Percentiles rank a stretch among this genome's conserved stretches.
These are phyloP conservation scores for Crenuchus spilurus DNA, from an alignment of 2,797 vertebrate genomes.

Conservation along the genomic window DNA sequence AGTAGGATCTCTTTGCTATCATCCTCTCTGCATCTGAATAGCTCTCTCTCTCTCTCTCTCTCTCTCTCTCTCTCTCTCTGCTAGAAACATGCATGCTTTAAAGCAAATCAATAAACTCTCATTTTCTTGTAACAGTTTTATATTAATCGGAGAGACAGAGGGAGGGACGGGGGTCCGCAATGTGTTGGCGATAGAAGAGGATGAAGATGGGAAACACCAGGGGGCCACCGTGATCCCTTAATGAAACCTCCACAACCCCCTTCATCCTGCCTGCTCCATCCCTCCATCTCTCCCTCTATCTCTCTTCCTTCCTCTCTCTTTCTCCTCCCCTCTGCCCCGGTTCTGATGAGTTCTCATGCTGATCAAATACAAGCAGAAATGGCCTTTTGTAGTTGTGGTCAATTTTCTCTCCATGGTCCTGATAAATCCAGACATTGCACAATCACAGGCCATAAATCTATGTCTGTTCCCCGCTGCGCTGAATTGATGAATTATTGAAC, in stretches of 20 bases:
- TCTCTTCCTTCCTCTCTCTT: background rate
- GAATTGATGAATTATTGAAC: constrained; percentile 89
- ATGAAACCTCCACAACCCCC: constrained; percentile 78
- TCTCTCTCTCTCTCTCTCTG: constrained; percentile 78
- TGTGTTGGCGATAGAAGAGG: constrained; percentile 47
- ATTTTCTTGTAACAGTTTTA: constrained; percentile 92
- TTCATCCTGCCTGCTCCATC: constrained; percentile 7
- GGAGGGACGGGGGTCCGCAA: constrained; percentile 72
- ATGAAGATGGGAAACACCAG: constrained; percentile 87
- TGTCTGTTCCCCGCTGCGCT: constrained; percentile 85
- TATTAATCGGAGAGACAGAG: constrained; percentile 87
- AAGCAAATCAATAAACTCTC: constrained; percentile 93
- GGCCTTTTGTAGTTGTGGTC: constrained; percentile 89
- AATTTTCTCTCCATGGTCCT: constrained; percentile 89
- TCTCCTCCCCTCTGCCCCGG: constrained; percentile 63
- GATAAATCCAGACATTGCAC: constrained; percentile 90
- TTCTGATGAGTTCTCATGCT: constrained; percentile 89
- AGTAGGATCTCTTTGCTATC: constrained; percentile 90
- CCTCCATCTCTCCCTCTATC: constrained; percentile 53
- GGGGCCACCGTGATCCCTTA: constrained; percentile 86
- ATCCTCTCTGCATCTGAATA: constrained; percentile 85
- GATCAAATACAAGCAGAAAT: constrained; percentile 91
- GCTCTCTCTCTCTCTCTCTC: constrained; percentile 80
- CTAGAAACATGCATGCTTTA: constrained; percentile 85
- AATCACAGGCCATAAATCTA: constrained; percentile 89